A percentile compares a stretch with the other conserved stretches of the same genome.
phyloP scores from a whole-genome alignment of 2,797 vertebrate species.

The Hippopotamyrus pictus region DNA sequence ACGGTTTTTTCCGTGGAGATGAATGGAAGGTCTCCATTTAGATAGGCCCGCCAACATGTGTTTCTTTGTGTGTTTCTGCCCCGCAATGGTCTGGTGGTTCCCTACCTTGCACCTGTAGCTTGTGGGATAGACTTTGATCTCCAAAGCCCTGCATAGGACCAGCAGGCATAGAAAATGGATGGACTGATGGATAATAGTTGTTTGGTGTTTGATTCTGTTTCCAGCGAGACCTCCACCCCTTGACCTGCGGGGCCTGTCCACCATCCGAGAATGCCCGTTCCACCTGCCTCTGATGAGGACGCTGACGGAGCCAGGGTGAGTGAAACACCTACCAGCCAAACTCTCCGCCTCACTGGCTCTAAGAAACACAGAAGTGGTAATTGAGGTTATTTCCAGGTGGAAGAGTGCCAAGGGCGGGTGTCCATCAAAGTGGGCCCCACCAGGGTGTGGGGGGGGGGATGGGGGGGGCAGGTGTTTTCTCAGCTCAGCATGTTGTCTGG shows the following conservation, averaged over 20 bases:
- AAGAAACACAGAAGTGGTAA: neutral
- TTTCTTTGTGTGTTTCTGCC: neutral
- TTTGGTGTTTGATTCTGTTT: conserved; percentile 21
- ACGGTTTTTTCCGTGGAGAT: neutral
- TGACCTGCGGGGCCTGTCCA: conserved; percentile 84
- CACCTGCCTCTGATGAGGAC: conserved; percentile 72
- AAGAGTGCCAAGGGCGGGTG: neutral
- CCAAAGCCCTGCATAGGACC: neutral
- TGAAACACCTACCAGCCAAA: neutral
- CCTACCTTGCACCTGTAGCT: neutral
- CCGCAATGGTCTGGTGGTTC: neutral
- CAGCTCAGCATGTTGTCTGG: neutral
- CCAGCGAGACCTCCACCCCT: conserved; percentile 85
- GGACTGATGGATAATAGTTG: neutral
- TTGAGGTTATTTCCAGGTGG: neutral
- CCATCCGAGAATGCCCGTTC: conserved; percentile 75
- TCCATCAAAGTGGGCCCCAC: neutral
- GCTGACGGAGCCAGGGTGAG: conserved; percentile 81
- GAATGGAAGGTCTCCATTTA: neutral
- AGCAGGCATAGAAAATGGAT: neutral
- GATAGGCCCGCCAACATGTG: neutral
- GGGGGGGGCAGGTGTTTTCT: neutral
- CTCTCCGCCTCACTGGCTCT: neutral
- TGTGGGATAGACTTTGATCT: neutral
- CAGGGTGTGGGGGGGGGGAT: neutral